These are phyloP conservation scores for Porites australiensis DNA, from an alignment of 64 coral and sea anemone species.

Conservation along the genomic window DNA sequence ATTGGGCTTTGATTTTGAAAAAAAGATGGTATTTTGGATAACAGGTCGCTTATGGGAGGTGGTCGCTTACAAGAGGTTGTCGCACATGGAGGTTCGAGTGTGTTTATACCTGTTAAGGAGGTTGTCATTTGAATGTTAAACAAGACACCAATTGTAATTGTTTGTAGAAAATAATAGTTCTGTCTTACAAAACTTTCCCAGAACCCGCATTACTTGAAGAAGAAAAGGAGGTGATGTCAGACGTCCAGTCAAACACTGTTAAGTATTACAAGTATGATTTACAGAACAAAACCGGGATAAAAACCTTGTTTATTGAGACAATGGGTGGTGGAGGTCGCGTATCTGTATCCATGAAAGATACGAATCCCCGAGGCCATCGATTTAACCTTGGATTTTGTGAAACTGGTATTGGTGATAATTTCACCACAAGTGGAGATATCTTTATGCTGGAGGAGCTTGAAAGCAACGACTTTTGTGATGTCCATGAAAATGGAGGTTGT, in stretches of 20 bases:
- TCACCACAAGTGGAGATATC: background rate
- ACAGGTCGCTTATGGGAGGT: too few species aligned
- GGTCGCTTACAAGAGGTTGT: too few species aligned
- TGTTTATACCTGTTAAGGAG: too few species aligned
- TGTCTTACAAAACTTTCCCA: background rate
- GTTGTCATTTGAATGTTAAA: too few species aligned
- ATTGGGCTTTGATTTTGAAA: too few species aligned
- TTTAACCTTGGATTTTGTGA: slow-evolving; percentile 6
- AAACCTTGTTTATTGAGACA: slow-evolving; percentile 5
- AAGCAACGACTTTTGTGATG: background rate
- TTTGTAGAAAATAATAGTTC: too few species aligned
- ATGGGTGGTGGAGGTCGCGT: background rate
- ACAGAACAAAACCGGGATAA: background rate
- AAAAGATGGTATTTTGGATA: too few species aligned
- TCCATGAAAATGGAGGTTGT: background rate
- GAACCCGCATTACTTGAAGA: slow-evolving; percentile 18
- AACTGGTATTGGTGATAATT: background rate
- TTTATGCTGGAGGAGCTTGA: background rate
- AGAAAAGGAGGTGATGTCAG: background rate
- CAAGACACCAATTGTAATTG: too few species aligned
- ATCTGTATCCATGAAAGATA: background rate
- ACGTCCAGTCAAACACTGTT: background rate
- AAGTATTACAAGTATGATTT: slow-evolving; percentile 30
- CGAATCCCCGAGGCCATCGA: background rate
- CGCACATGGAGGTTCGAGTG: too few species aligned